Base-by-base conservation (phyloP, 2,797 vertebrate genomes). In the Galaxias olidus region DNA sequence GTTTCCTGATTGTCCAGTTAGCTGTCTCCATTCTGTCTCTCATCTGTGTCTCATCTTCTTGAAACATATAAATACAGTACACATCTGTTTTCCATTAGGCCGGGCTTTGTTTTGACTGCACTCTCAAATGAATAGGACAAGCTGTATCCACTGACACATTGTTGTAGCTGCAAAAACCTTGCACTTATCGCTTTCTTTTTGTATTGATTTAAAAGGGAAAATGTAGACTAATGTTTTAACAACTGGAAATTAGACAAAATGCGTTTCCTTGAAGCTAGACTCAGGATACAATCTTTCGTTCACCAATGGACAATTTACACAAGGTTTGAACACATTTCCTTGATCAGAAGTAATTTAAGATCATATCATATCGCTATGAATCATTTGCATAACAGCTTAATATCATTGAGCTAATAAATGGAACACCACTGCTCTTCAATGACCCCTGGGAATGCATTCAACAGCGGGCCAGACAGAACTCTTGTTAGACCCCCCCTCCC, bases 1-100 rank as follows among this genome's bases (percentile, higher is more conserved):
- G 86, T 65, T 68, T 77, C 72, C 60, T 54, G 10, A 69, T 64
- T 15, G 20, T 76, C 60, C 75, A 74, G 71, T 72, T 87, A 80
- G 74, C 82, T 59, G 65, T 59, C 15, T 76, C 65, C 59, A 61
- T 45, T 41, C 54, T 5, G 59, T 40, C n/a, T n/a, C n/a, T n/a
- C n/a, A n/a, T 66, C 73, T 84, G 79, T 50, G 66, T 87, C n/a
- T n/a, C 84, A 82, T 81, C 78, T 65, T n/a, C 17, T 54, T 67
- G 75, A 80, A 82, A 86, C 81, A 71, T 57, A 43, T 63, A 13
- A 63, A 76, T 71, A 55, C 48, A 47, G 10, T 50, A 30, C 44
- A 11, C 61, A 19, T 11, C 53, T 14, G 8, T 41, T 15, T 45
- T 42, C 12, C 42, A 56, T 40, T 63, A 9, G 20, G 42, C 59